Evolutionary conservation across 1,140 invertebrate species (phyloP).

Genomic region (Agrypnia vestita): DNA sequence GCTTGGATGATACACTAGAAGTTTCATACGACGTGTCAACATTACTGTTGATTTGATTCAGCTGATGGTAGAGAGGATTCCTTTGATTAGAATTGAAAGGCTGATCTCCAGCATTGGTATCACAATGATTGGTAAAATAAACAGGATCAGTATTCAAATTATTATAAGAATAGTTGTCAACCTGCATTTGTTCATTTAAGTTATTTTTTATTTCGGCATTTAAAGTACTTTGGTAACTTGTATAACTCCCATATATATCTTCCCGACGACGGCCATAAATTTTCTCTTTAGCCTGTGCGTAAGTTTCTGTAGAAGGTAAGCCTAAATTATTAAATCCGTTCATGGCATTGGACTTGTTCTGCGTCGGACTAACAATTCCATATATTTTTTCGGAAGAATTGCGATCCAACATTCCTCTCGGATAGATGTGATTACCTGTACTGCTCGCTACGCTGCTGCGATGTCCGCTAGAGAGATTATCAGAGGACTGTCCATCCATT

Average conservation of each 20-base stretch:
- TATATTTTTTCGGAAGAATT: slow-evolving; percentile 46
- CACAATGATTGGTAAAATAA: slow-evolving; percentile 35
- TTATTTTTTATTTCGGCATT: slow-evolving; percentile 34
- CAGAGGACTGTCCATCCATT: slow-evolving; percentile 62
- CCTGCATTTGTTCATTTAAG: background rate
- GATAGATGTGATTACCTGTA: slow-evolving; percentile 61
- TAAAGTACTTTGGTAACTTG: slow-evolving; percentile 61
- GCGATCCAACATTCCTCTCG: slow-evolving; percentile 35
- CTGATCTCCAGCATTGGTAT: background rate
- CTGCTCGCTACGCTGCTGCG: slow-evolving; percentile 61
- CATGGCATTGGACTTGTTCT: background rate
- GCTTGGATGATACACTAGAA: slow-evolving; percentile 54
- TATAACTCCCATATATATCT: slow-evolving; percentile 68
- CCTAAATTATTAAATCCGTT: slow-evolving; percentile 61
- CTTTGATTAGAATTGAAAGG: background rate
- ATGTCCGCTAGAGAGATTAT: slow-evolving; percentile 63
- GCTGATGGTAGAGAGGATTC: slow-evolving; percentile 39
- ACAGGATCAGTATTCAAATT: slow-evolving; percentile 29
- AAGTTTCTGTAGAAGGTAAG: slow-evolving; percentile 66
- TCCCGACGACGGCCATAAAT: slow-evolving; percentile 67
- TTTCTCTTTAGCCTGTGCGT: slow-evolving; percentile 68
- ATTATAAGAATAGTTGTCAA: slow-evolving; percentile 23
- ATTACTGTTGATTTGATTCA: slow-evolving; percentile 46
- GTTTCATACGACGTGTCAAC: slow-evolving; percentile 40
- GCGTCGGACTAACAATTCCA: slow-evolving; percentile 27